Conservation (phyloP, 1,140 invertebrate genomes). For the Drosophila sulfurigaster region DNA sequence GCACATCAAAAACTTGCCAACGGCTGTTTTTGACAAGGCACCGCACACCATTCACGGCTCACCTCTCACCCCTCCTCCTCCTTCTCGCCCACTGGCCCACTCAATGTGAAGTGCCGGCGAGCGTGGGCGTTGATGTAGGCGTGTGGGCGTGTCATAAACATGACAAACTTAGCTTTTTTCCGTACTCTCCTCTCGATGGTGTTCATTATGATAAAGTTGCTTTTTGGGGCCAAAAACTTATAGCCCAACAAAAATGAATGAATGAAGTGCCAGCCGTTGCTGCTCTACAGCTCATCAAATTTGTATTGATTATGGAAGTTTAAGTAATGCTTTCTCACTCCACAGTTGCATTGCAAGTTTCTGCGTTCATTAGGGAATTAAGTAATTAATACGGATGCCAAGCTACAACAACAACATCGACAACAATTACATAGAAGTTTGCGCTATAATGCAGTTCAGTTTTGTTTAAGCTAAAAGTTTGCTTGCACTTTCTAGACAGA, state of each 20-base stretch:
- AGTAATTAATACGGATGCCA: conserved; percentile 23
- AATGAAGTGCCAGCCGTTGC: background rate
- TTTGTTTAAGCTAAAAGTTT: background rate
- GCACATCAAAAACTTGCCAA: conserved; percentile 77
- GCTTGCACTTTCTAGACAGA: no score
- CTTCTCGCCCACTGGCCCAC: background rate
- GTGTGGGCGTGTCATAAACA: conserved; percentile 68
- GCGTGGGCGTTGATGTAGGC: background rate
- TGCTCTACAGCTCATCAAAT: conserved; percentile 41
- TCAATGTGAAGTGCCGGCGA: conserved; percentile 61
- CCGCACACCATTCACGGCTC: background rate
- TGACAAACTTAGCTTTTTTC: conserved; percentile 64
- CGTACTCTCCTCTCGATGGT: conserved; percentile 29
- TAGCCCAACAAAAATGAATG: conserved; percentile 5
- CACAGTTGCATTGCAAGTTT: background rate
- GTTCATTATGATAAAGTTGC: conserved; percentile 71
- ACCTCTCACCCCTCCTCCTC: background rate
- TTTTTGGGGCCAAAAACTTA: conserved; percentile 29
- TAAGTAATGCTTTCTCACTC: background rate
- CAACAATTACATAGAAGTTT: background rate
- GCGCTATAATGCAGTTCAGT: background rate
- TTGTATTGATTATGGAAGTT: conserved; percentile 43
- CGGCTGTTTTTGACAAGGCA: conserved; percentile 74
- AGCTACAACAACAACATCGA: background rate
- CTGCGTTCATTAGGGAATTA: conserved; percentile 17